Percentiles rank a stretch among this genome's conserved stretches.
phyloP scores from a whole-genome alignment of 1,140 invertebrate genomes.

The Hypothenemus hampei region DNA sequence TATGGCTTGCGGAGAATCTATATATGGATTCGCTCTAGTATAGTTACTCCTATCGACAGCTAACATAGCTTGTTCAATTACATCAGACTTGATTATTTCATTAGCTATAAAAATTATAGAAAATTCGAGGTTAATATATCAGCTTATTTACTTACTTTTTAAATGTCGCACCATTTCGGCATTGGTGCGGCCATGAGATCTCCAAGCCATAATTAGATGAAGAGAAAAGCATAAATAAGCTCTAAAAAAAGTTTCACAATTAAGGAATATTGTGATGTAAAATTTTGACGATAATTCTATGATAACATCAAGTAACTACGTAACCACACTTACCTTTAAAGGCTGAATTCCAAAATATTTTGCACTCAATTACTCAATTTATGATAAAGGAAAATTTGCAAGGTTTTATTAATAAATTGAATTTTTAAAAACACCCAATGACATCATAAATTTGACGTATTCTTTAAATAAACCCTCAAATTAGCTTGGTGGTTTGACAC shows the following conservation, averaged over 20 bases:
- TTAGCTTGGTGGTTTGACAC: too few relatives aligned
- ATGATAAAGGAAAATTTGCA: too few relatives aligned
- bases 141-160: slow-evolving; percentile 56
- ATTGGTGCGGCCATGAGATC: slow-evolving; percentile 80
- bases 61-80: slow-evolving; percentile 79
- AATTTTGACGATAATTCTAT: background rate
- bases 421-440: too few relatives aligned
- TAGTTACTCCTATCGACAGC: slow-evolving; percentile 82
- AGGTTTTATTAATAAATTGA: too few relatives aligned
- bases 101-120: slow-evolving; percentile 71
- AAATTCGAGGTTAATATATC: too few relatives aligned
- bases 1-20: slow-evolving; percentile 85
- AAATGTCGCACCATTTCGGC: slow-evolving; percentile 79
- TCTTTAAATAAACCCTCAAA: too few relatives aligned
- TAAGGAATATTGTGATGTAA: too few relatives aligned
- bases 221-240: background rate
- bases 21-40: slow-evolving; percentile 71
- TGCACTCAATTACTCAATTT: too few relatives aligned
- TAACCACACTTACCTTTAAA: too few relatives aligned
- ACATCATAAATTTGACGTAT: too few relatives aligned
- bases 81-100: slow-evolving; percentile 73
- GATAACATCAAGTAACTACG: background rate
- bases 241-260: too few relatives aligned
- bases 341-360: too few relatives aligned
- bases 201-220: slow-evolving; percentile 62